Evolutionary conservation across 1,140 invertebrate species (phyloP), one percentile per base, ranked within the genome.

Genomic region (Oreohelix idahoensis): DNA sequence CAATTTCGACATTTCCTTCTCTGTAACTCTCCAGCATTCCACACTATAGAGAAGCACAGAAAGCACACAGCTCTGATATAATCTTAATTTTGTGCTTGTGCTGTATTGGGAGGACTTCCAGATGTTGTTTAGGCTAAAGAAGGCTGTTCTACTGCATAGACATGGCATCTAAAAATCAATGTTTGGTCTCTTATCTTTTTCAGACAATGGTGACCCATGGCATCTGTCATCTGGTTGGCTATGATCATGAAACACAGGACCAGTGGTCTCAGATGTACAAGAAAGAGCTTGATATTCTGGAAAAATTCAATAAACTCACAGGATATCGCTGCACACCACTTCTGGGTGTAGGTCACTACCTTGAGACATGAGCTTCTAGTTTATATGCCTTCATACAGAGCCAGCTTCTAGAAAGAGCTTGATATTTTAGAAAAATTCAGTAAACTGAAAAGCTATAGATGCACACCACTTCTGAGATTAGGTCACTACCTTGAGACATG

Each of bases 121-220:
- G n/a, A n/a, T n/a, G n/a, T n/a, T n/a, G n/a, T n/a, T n/a, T n/a
- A n/a, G n/a, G n/a, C n/a, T n/a, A n/a, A n/a, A n/a, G n/a, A n/a
- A n/a, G n/a, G n/a, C n/a, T n/a, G n/a, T n/a, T n/a, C n/a, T n/a
- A n/a, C n/a, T n/a, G n/a, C n/a, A 45, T 45, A 45, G 15, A 8
- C 42, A 45, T 45, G 15, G 5, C 15, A 45, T 45, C 5, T 45
- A 45, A 15, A 45, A 15, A 45, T 45, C 5, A 45, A 23, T 58
- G 53, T 66, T 66, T 63, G n/a, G 38, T 71, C 51, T 23, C 78
- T 84, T 53, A 39, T 74, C 5, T 76, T 71, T 77, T 83, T 17
- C 79, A 88, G 87, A 76, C 85, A 35, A 87, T 87, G 81, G 79
- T 88, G 20, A 83, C 86, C 0, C 88, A 89, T 83, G 88, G 88